A percentile compares a stretch with the other conserved stretches of the same genome.
Evolutionary conservation across 2,888 invertebrate genomes (phyloP).

Genomic region (Ditula angustiorana): DNA sequence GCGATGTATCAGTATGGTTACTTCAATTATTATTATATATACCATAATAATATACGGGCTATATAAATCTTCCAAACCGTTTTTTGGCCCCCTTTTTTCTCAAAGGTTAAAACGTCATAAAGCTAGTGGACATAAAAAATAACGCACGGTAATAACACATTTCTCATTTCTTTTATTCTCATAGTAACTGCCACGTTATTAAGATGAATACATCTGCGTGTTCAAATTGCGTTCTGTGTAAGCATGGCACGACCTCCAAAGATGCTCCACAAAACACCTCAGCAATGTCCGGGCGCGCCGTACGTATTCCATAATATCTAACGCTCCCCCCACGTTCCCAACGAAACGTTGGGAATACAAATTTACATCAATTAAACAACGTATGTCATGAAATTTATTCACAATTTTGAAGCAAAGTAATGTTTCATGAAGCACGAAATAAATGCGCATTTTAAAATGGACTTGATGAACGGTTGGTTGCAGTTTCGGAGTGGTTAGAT

Average conservation of each 20-base stretch:
- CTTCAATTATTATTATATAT: no score
- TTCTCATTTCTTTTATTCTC: not conserved
- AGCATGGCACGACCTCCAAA: conserved; percentile 26
- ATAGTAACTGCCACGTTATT: conserved; percentile 16
- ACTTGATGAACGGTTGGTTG: not conserved
- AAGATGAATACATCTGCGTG: conserved; percentile 10
- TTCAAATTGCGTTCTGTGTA: conserved; percentile 22
- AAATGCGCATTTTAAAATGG: conserved; percentile 1
- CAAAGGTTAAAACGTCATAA: not conserved
- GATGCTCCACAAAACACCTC: conserved; percentile 27
- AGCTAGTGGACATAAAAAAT: not conserved
- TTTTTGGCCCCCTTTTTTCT: not conserved
- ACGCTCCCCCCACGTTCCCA: not conserved
- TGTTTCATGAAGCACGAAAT: not conserved
- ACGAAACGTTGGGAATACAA: conserved; percentile 24
- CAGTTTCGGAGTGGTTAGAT: not conserved
- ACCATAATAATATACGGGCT: no score
- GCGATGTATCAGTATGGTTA: no score
- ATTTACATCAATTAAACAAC: conserved; percentile 33
- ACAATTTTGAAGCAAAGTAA: conserved; percentile 12
- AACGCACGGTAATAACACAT: not conserved
- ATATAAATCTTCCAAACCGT: no score
- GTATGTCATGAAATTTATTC: conserved; percentile 1
- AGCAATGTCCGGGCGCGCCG: conserved; percentile 11
- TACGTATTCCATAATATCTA: conserved; percentile 26